These are phyloP conservation scores for Aspidiotus rigidus DNA, from an alignment of 2,888 invertebrate species.

Conservation along the genomic window DNA sequence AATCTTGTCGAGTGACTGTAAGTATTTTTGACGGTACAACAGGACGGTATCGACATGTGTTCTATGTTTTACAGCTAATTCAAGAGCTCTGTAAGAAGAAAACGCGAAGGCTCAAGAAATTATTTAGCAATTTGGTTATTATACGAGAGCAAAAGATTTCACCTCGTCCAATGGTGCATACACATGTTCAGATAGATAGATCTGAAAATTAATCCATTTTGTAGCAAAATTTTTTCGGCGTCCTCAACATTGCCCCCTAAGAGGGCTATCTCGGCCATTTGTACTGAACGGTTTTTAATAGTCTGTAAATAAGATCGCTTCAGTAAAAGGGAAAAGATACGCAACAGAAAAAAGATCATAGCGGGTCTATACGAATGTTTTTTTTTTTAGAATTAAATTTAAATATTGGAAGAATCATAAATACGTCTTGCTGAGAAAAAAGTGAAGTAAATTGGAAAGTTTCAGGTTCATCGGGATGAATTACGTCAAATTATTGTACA, in stretches of 20 bases:
- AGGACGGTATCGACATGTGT: constrained; percentile 64
- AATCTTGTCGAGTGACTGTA: constrained; percentile 50
- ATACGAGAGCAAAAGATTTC: constrained; percentile 33
- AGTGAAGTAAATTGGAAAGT: too few species aligned
- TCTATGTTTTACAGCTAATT: constrained; percentile 63
- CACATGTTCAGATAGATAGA: constrained; percentile 63
- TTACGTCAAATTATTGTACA: too few species aligned
- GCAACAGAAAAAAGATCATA: too few species aligned
- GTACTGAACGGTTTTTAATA: constrained; percentile 49
- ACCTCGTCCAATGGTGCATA: constrained; percentile 67
- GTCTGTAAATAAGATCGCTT: constrained; percentile 41
- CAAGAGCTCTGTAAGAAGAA: constrained; percentile 53
- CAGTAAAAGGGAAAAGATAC: too few species aligned
- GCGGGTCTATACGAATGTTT: too few species aligned
- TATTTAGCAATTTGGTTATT: constrained; percentile 8
- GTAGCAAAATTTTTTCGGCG: constrained; percentile 61
- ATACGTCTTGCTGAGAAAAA: too few species aligned
- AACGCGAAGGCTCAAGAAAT: not conserved
- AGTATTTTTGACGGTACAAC: constrained; percentile 55
- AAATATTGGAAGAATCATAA: too few species aligned
- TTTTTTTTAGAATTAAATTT: too few species aligned
- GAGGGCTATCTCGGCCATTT: constrained; percentile 58
- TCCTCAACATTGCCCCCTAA: constrained; percentile 59
- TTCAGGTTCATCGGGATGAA: too few species aligned
- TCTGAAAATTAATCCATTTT: constrained; percentile 57